phyloP scores from a whole-genome alignment of 2,797 vertebrate species.

The Masticophis lateralis region DNA sequence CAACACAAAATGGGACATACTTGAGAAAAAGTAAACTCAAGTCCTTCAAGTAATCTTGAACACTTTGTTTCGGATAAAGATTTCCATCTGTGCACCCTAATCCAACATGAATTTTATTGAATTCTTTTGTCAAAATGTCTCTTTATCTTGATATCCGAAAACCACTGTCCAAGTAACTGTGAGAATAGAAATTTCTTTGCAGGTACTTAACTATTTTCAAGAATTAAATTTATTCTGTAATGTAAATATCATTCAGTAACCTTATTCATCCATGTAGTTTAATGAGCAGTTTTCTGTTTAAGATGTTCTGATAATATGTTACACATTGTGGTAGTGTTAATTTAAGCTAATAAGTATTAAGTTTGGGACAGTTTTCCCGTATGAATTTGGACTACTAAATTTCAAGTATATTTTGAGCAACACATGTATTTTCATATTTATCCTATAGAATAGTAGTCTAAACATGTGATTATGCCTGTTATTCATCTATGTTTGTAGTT shows the following conservation, averaged over 20 bases:
- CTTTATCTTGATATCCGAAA: background rate
- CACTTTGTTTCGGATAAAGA: background rate
- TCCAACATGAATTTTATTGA: background rate
- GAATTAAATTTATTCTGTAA: background rate
- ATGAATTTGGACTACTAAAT: background rate
- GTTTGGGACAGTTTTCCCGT: background rate
- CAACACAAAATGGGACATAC: background rate
- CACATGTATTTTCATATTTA: constrained; percentile 11
- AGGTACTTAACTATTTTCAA: background rate
- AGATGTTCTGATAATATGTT: constrained; percentile 49
- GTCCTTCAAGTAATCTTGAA: background rate
- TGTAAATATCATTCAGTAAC: constrained; percentile 33
- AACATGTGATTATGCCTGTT: background rate
- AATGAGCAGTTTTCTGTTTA: constrained; percentile 44
- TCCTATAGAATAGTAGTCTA: background rate
- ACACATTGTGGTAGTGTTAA: background rate
- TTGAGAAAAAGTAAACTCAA: background rate
- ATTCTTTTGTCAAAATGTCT: background rate
- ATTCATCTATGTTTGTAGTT: constrained; percentile 18
- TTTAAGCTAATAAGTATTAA: background rate
- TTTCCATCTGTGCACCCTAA: background rate
- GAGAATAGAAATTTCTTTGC: background rate
- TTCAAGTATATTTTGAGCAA: constrained; percentile 6
- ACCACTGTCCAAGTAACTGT: background rate
- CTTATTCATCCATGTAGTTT: background rate